Evolutionary conservation across 2,888 invertebrate genomes (phyloP).

Genomic region (Drosophila nr. medialis): DNA sequence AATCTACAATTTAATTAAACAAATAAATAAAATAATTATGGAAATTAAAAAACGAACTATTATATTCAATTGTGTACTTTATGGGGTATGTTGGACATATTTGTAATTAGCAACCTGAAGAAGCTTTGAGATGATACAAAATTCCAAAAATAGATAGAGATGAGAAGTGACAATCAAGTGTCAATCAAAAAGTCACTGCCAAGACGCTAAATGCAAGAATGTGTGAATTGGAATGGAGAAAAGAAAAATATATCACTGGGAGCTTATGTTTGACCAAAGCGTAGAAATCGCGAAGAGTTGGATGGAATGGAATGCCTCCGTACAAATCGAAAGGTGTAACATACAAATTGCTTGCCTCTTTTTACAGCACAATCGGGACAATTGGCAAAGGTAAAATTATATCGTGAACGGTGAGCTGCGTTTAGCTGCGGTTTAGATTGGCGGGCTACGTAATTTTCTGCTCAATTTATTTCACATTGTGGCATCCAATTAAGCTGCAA

Average conservation of each 20-base stretch:
- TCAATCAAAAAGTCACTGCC: background rate
- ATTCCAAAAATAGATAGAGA: background rate
- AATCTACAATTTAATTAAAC: conserved; percentile 62
- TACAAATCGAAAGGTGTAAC: conserved; percentile 14
- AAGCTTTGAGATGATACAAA: background rate
- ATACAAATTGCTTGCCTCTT: conserved; percentile 47
- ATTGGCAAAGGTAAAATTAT: conserved; percentile 62
- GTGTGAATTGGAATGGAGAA: background rate
- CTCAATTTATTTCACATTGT: conserved; percentile 85
- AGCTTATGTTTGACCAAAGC: background rate
- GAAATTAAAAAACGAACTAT: conserved; percentile 43
- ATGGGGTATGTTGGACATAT: background rate
- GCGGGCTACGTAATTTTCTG: conserved; percentile 84
- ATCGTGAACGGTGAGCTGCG: conserved; percentile 45
- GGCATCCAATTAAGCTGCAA: conserved; percentile 84
- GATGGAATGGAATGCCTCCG: background rate
- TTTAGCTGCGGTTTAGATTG: conserved; percentile 71
- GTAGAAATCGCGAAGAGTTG: background rate
- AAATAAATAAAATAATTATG: conserved; percentile 72
- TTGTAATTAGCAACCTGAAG: background rate
- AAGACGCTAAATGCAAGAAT: background rate
- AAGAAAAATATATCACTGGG: too few relatives aligned
- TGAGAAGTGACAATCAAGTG: background rate
- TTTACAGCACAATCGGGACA: conserved; percentile 68
- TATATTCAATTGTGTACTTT: background rate